Conservation (phyloP, 2,113 vertebrate species). For the Collichthys lucidus region DNA sequence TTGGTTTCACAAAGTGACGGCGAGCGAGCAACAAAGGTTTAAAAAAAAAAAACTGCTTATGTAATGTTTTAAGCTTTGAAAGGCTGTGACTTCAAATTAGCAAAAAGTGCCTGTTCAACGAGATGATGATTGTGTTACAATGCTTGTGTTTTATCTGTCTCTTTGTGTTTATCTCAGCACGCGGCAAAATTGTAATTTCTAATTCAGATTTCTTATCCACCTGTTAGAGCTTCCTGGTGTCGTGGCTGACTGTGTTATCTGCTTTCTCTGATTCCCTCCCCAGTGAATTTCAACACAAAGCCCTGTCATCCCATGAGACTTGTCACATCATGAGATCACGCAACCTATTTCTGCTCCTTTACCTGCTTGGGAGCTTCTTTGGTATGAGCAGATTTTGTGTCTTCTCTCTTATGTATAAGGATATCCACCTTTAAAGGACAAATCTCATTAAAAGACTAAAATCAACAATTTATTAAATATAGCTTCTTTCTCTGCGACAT, state of each 20-base stretch:
- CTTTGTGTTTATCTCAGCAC: neutral
- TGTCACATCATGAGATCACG: constrained; percentile 61
- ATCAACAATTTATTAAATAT: neutral
- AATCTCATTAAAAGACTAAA: neutral
- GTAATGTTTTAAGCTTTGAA: neutral
- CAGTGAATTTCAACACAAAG: constrained; percentile 53
- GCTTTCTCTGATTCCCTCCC: constrained; percentile 48
- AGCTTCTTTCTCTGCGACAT: neutral
- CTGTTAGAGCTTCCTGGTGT: neutral
- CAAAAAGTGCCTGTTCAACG: neutral
- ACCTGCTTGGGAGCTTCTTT: constrained; percentile 43
- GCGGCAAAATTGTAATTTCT: neutral
- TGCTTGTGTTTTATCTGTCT: neutral
- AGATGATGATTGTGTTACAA: too few relatives aligned
- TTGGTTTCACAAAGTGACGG: neutral
- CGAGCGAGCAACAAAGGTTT: neutral
- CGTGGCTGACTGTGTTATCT: neutral
- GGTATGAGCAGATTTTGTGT: constrained; percentile 59
- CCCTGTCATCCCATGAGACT: constrained; percentile 58
- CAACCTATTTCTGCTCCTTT: constrained; percentile 67
- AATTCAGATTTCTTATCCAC: neutral
- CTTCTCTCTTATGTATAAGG: neutral
- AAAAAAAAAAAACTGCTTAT: neutral
- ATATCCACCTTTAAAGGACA: neutral
- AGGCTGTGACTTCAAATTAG: neutral